These are phyloP conservation scores for Caenorhabditis briggsae DNA, from an alignment of 1,140 invertebrate genomes.

Conservation along the genomic window DNA sequence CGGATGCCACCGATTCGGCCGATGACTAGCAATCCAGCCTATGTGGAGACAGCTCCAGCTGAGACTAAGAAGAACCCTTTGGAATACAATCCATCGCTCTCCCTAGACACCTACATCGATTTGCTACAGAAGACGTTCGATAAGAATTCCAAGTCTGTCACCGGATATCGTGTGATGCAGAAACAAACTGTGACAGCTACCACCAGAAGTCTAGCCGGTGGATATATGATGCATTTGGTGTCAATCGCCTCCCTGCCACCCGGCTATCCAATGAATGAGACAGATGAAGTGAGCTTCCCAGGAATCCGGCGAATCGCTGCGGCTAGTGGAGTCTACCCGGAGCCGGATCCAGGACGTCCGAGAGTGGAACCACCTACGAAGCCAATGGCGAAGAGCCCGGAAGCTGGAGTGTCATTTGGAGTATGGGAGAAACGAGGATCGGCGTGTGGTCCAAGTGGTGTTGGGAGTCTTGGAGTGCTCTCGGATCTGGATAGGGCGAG, in stretches of 20 bases:
- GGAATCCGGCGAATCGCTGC: neutral
- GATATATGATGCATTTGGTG: neutral
- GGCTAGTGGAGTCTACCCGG: neutral
- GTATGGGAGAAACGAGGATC: neutral
- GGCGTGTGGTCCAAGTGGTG: neutral
- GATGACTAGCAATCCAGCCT: too few relatives aligned
- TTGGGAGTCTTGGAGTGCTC: conserved; percentile 10
- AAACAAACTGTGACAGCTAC: too few relatives aligned
- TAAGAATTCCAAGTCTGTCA: neutral
- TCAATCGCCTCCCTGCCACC: too few relatives aligned
- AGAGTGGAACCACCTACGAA: neutral
- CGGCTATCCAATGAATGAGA: too few relatives aligned
- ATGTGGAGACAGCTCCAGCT: too few relatives aligned
- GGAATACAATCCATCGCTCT: neutral
- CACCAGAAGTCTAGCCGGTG: neutral
- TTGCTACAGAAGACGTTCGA: neutral
- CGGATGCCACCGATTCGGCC: neutral
- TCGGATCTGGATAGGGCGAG: conserved; percentile 10
- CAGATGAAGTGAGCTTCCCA: too few relatives aligned
- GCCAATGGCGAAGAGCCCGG: neutral
- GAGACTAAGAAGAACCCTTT: neutral
- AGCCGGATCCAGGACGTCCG: conserved; percentile 19
- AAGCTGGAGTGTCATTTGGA: neutral
- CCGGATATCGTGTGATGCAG: neutral
- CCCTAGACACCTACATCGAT: neutral